Base-by-base conservation (phyloP, 2,888 invertebrate genomes). In the Eupeodes latifasciatus region DNA sequence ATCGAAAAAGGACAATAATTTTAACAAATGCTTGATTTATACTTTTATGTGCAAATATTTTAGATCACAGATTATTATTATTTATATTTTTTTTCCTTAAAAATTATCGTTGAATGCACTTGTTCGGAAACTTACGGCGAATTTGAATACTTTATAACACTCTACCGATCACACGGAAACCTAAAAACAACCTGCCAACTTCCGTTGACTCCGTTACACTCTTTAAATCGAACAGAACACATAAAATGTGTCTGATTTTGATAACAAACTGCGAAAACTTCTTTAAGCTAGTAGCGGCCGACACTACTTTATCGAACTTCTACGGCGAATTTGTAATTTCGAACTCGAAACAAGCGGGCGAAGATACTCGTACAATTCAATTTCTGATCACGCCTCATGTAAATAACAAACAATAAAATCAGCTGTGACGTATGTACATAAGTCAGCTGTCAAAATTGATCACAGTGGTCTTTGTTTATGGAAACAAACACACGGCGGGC, bases 301-400 rank as follows among this genome's bases (percentile, higher is more conserved):
- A 40, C 40, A 40, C 40, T 36, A 69, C 14, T 71, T 55, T 55
- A 1, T 34, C 34, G 9, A 53, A 36, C 7, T 69, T 6, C 0
- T 19, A 40, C 55, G 55, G 12, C 53, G 55, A 71, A 71, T 71
- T 27, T 27, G 1, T 27, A 27, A 27, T 27, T 69, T 71, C 40
- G 71, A 71, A 16, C 36, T 53, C 69, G 69, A 69, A 69, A 16
- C 36, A 3, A 47, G 47, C 47, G 16, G 47, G 44, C 5, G 5
- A 57, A 12, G 3, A 11, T 27, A n/a, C n/a, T n/a, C n/a, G n/a
- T n/a, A 3, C 27, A 61, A 61, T 61, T 4, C 61, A 36, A 36
- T 40, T 51, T 34, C n/a, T 12, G 53, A 69, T 69, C 53, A n/a
- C n/a, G n/a, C n/a, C 7, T 53, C 6, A 11, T 36, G 36, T 53